These are phyloP conservation scores for Vidua chalybeata DNA, from an alignment of 2,113 vertebrate species.

Conservation along the genomic window DNA sequence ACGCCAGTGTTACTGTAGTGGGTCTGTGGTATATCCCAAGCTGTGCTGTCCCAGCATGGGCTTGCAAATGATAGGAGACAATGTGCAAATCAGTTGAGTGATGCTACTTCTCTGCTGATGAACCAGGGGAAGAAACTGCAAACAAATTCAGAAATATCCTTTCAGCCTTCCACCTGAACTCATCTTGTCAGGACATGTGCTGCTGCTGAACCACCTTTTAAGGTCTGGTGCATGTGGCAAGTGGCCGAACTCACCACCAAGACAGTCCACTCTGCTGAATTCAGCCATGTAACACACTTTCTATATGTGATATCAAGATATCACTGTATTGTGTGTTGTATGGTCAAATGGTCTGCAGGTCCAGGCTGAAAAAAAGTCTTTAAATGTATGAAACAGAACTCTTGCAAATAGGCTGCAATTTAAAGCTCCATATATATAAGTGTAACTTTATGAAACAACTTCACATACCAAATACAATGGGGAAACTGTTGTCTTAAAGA, in stretches of 20 bases:
- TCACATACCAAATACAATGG: neutral
- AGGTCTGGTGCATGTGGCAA: neutral
- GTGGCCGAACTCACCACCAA: neutral
- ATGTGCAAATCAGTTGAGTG: neutral
- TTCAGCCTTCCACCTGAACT: neutral
- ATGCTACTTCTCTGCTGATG: neutral
- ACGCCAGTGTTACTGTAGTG: neutral
- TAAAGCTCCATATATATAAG: neutral
- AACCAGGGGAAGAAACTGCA: neutral
- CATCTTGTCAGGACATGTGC: rapidly evolving
- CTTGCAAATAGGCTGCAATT: neutral
- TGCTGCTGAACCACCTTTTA: neutral
- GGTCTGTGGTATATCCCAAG: neutral
- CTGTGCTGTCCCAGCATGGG: neutral
- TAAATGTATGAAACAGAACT: neutral
- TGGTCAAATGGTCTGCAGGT: neutral
- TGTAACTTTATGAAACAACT: neutral
- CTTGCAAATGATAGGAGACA: neutral
- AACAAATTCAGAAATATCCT: neutral
- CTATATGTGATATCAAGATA: neutral
- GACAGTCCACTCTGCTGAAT: neutral
- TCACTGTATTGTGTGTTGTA: neutral
- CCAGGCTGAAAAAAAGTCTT: neutral
- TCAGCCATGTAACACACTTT: neutral
- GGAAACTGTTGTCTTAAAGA: neutral